Evolutionary conservation across 2,797 vertebrate genomes (phyloP).

Genomic region (Salmo trutta): DNA sequence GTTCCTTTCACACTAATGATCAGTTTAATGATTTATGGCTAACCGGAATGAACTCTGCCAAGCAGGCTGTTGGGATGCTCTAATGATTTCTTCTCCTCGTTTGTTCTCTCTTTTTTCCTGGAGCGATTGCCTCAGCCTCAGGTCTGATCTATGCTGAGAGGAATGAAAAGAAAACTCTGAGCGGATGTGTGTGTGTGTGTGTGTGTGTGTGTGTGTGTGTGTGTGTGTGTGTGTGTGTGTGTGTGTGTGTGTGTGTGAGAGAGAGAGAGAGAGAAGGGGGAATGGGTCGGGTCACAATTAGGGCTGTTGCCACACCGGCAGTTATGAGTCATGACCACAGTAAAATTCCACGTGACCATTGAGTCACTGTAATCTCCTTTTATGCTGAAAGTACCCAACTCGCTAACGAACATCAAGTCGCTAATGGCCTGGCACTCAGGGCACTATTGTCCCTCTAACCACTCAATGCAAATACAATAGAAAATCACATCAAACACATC

Average conservation of each 20-base stretch:
- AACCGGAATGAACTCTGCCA: conserved; percentile 37
- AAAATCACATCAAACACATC: too few relatives aligned
- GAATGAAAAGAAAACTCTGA: conserved; percentile 12
- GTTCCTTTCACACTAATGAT: conserved; percentile 59
- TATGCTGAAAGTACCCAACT: too few relatives aligned
- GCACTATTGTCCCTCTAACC: too few relatives aligned
- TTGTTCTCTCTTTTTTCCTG: background rate
- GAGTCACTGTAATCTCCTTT: too few relatives aligned
- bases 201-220: background rate
- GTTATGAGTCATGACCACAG: too few relatives aligned
- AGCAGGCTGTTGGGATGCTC: conserved; percentile 28
- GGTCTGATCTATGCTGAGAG: conserved; percentile 32
- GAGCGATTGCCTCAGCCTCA: conserved; percentile 41
- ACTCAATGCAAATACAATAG: too few relatives aligned
- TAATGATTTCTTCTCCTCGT: conserved; percentile 33
- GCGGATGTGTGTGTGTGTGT: conserved; percentile 20
- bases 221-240: too few relatives aligned
- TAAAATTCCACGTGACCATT: too few relatives aligned
- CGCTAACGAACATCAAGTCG: too few relatives aligned
- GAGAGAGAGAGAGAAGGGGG: background rate
- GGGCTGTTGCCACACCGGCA: too few relatives aligned
- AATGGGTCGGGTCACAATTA: background rate
- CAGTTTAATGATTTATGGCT: conserved; percentile 55
- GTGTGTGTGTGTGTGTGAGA: conserved; percentile 19
- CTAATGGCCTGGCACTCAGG: too few relatives aligned